phyloP scores from a whole-genome alignment of 2,113 vertebrate genomes.

The cat (Felis catus) region DNA sequence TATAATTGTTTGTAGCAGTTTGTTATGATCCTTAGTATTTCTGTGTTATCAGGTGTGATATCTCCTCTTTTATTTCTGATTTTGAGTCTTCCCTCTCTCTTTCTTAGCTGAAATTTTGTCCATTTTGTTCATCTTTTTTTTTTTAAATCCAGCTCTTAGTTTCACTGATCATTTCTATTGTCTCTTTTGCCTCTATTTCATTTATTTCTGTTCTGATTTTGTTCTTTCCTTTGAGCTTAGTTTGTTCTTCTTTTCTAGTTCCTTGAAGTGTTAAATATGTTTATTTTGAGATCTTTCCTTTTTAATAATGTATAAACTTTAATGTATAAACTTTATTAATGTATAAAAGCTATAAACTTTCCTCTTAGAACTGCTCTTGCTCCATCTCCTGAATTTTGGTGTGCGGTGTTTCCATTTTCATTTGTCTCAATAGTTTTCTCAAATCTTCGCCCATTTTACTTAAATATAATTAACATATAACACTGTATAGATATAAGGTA shows the following conservation, averaged over 20 bases:
- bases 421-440: neutral
- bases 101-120: neutral
- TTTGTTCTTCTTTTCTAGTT: neutral
- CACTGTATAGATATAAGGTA: neutral
- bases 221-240: neutral
- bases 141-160: neutral
- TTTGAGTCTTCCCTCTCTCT: neutral
- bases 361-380: neutral
- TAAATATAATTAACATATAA: neutral
- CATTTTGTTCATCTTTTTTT: neutral
- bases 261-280: neutral
- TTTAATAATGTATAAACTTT: neutral
- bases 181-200: neutral
- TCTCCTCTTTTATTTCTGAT: neutral
- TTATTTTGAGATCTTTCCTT: neutral
- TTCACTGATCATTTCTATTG: neutral
- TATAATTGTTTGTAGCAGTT: neutral
- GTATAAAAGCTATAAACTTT: neutral
- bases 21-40: neutral
- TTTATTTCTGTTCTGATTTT: neutral
- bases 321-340: too few relatives aligned
- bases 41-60: neutral
- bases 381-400: neutral
- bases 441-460: neutral
- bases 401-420: neutral